Evolutionary conservation across 2,113 vertebrate species (phyloP).

Genomic region (Polyodon spathula): DNA sequence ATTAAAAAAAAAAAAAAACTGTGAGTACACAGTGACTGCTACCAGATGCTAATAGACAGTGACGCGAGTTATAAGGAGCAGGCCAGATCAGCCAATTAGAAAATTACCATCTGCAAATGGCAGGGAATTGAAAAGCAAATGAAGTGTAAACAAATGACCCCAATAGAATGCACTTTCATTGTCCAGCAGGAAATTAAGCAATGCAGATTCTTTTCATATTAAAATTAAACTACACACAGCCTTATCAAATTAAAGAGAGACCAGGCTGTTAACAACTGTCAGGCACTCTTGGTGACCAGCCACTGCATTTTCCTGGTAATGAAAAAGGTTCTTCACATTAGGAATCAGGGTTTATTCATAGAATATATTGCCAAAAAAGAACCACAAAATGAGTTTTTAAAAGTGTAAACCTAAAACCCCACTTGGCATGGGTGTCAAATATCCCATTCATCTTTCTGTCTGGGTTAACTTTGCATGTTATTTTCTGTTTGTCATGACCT

Average conservation of each 20-base stretch:
- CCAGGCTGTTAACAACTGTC: too few relatives aligned
- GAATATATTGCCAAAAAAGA: too few relatives aligned
- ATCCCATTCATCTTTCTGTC: too few relatives aligned
- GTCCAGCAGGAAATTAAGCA: not conserved
- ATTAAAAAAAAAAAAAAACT: not conserved
- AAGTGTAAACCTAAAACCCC: too few relatives aligned
- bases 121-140: conserved; percentile 6
- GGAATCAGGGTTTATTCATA: too few relatives aligned
- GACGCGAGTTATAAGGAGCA: conserved; percentile 1
- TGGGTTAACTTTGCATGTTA: too few relatives aligned
- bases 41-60: not conserved
- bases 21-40: not conserved
- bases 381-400: too few relatives aligned
- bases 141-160: conserved; percentile 6
- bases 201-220: not conserved
- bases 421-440: too few relatives aligned
- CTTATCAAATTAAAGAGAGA: not conserved
- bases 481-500: too few relatives aligned
- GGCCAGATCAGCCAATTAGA: not conserved
- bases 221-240: not conserved
- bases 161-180: conserved; percentile 6
- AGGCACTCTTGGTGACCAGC: not conserved
- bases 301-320: too few relatives aligned
- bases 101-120: conserved; percentile 6
- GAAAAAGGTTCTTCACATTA: too few relatives aligned